phyloP scores from a whole-genome alignment of 2,888 invertebrate genomes.

The Pollenia amentaria region DNA sequence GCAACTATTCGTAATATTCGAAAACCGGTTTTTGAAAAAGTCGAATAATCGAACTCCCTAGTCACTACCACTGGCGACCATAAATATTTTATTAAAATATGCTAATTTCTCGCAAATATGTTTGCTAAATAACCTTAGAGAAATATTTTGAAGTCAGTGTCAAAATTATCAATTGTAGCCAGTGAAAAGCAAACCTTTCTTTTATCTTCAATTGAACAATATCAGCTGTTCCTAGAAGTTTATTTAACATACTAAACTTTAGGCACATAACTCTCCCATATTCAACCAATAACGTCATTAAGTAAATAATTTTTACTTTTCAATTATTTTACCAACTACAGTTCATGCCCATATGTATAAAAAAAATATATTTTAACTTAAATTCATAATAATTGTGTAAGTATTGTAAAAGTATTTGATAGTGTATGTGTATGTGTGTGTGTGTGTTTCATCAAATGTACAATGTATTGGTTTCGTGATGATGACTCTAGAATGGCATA shows the following conservation, averaged over 20 bases:
- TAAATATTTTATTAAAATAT: too few species aligned
- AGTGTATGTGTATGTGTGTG: conserved; percentile 3
- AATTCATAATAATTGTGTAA: conserved; percentile 11
- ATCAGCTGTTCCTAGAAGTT: conserved; percentile 13
- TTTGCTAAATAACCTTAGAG: too few species aligned
- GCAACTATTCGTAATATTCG: too few species aligned
- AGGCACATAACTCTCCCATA: background rate
- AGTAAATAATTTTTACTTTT: conserved; percentile 15
- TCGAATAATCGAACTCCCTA: too few species aligned
- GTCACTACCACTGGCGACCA: too few species aligned
- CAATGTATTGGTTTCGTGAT: conserved; percentile 44
- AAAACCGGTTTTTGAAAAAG: too few species aligned
- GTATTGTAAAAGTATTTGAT: background rate
- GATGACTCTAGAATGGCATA: conserved; percentile 70
- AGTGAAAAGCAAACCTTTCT: background rate
- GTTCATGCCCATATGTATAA: background rate
- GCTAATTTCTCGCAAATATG: too few species aligned
- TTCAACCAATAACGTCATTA: conserved; percentile 35
- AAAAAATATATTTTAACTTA: background rate
- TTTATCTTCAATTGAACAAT: background rate
- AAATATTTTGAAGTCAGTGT: too few species aligned
- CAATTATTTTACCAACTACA: too few species aligned
- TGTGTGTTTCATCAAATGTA: background rate
- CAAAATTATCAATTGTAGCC: too few species aligned
- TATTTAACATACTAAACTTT: conserved; percentile 36